Evolutionary conservation across 2,797 vertebrate genomes (phyloP).

Genomic region (Parauchenoglanis ngamensis): DNA sequence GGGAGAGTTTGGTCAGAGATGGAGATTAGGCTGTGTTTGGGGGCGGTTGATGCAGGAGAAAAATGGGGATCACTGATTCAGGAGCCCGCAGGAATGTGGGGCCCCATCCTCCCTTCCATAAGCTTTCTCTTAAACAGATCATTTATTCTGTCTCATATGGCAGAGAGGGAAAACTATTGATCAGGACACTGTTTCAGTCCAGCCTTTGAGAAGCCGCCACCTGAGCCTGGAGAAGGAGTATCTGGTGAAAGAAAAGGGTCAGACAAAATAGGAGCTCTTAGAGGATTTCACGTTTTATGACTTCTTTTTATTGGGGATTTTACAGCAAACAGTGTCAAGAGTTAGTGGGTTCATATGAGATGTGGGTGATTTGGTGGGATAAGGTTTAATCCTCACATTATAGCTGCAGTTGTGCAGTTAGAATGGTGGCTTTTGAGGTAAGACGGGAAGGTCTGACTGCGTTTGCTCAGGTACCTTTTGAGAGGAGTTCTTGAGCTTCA

Average conservation of each 20-base stretch:
- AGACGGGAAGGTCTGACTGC: conserved; percentile 29
- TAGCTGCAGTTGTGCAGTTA: not conserved
- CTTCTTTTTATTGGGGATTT: conserved; percentile 43
- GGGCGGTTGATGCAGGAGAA: conserved; percentile 19
- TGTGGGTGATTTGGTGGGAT: conserved; percentile 26
- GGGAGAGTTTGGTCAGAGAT: conserved; percentile 38
- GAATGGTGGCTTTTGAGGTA: conserved; percentile 24
- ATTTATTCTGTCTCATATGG: conserved; percentile 58
- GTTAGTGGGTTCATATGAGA: conserved; percentile 33
- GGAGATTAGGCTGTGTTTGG: conserved; percentile 45
- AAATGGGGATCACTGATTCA: conserved; percentile 47
- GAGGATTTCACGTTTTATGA: conserved; percentile 40
- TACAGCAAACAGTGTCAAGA: conserved; percentile 42
- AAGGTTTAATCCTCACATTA: conserved; percentile 38
- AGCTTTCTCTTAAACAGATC: conserved; percentile 54
- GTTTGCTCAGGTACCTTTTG: conserved; percentile 61
- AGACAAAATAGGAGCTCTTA: conserved; percentile 41
- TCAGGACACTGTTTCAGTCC: conserved; percentile 41
- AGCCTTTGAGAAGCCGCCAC: conserved; percentile 47
- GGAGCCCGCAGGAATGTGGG: conserved; percentile 42
- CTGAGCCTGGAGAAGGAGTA: conserved; percentile 51
- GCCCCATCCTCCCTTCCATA: conserved; percentile 42
- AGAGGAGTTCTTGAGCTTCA: conserved; percentile 62
- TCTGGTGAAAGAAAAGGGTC: conserved; percentile 25
- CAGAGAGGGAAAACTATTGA: conserved; percentile 55